Evolutionary conservation across 2,888 invertebrate species (phyloP), one percentile per base, ranked within the genome.

Genomic region (Cataglyphis altisquamis): DNA sequence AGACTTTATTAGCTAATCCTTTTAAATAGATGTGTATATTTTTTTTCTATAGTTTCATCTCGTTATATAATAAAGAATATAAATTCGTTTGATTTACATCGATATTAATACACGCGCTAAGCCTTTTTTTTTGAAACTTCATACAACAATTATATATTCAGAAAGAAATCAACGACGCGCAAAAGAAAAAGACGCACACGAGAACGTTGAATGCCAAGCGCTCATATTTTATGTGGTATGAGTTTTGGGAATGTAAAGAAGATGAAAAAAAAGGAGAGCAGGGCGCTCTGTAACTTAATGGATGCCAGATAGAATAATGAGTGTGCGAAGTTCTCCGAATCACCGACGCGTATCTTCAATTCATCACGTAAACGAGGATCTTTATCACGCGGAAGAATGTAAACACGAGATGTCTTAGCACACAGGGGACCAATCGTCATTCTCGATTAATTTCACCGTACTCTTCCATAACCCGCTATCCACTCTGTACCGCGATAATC

Each of bases 281-380:
- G 66, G 66, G 60, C 6, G 39, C 18, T 52, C 78, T 67, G 70
- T 80, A 72, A 77, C 55, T 67, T 67, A 55, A 39, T 64, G 74
- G 75, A 66, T 82, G 77, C 64, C 55, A 82, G 83, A 52, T 75
- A 62, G 68, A 66, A 81, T 84, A 87, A 88, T 85, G 84, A 84
- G 87, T 85, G 86, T 67, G 74, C 84, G 66, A 90, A 89, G 84
- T 87, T 86, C 66, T 64, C 60, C 82, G 72, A 80, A 86, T 86
- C 83, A 85, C 84, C 84, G 83, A 82, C 78, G 55, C 74, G 84
- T 68, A 84, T 84, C 84, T 86, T 82, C 87, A 78, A 84, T 82
- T 84, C 80, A 78, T 87, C 82, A 75, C n/a, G 67, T 67, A 64
- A 84, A 85, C 77, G 84, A 75, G 84, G 64, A 85, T 72, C 84